Evolutionary conservation across 2,797 vertebrate genomes (phyloP).

Genomic region (Lacerta bilineata): DNA sequence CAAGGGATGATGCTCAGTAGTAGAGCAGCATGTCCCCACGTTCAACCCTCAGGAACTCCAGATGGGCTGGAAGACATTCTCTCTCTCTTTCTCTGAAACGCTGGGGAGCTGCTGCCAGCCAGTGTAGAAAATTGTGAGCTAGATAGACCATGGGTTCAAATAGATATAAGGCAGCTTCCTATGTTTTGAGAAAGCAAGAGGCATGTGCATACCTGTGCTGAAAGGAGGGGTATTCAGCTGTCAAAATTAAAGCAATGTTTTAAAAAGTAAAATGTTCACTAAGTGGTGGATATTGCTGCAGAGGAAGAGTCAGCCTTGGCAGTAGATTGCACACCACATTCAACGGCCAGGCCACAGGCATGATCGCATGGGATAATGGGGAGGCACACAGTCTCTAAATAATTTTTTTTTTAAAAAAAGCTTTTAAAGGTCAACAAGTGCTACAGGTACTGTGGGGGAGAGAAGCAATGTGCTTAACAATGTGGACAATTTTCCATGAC

Average conservation of each 20-base stretch:
- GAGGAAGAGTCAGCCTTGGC: neutral
- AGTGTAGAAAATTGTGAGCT: no score
- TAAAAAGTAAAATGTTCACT: neutral
- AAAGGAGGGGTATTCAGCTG: neutral
- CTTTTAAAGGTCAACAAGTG: constrained; percentile 14
- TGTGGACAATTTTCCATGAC: neutral
- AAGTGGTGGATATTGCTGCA: neutral
- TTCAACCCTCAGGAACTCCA: no score
- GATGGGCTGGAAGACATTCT: no score
- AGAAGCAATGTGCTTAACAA: constrained; percentile 9
- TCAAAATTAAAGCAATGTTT: neutral
- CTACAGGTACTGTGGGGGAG: neutral
- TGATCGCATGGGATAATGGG: neutral
- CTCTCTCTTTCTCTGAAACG: no score
- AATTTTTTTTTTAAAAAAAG: neutral
- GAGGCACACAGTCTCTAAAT: neutral
- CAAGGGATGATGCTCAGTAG: no score
- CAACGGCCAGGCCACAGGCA: neutral
- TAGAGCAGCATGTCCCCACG: no score
- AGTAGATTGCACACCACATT: neutral
- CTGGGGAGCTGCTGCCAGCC: no score
- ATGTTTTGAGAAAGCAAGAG: neutral
- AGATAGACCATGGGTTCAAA: no score
- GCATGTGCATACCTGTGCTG: neutral
- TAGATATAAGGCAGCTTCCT: no score